phyloP scores from a whole-genome alignment of 2,113 vertebrate genomes.

The Centropristis striata region DNA sequence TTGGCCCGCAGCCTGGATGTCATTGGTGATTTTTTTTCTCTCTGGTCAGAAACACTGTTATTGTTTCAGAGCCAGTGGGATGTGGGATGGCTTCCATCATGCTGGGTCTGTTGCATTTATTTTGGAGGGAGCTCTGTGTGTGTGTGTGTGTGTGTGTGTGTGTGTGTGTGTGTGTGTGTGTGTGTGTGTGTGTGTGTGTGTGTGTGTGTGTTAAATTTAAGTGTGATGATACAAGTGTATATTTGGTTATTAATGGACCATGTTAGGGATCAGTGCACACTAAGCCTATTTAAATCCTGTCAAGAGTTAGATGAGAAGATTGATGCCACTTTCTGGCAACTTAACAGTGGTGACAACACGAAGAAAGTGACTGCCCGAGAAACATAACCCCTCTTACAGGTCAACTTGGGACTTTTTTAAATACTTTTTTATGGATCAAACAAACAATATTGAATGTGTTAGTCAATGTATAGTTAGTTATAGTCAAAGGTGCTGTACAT shows the following conservation, averaged over 20 bases:
- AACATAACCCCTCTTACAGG: background rate
- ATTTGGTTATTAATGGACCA: background rate
- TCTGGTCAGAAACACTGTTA: constrained; percentile 33
- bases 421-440: background rate
- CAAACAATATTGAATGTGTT: background rate
- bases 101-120: constrained; percentile 15
- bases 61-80: constrained; percentile 34
- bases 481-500: too few species aligned
- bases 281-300: background rate
- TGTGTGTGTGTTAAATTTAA: background rate
- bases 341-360: background rate
- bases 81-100: constrained; percentile 34
- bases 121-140: background rate
- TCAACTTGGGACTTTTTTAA: background rate
- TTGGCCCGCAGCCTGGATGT: constrained; percentile 61
- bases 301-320: background rate
- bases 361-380: background rate
- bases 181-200: background rate
- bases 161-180: background rate
- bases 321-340: background rate
- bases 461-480: background rate
- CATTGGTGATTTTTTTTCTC: constrained; percentile 47
- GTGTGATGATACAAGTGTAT: background rate
- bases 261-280: background rate
- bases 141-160: background rate